Evolutionary conservation across 2,797 vertebrate species (phyloP), one percentile per base, ranked within the genome.

Genomic region (Sandelia bainsii): DNA sequence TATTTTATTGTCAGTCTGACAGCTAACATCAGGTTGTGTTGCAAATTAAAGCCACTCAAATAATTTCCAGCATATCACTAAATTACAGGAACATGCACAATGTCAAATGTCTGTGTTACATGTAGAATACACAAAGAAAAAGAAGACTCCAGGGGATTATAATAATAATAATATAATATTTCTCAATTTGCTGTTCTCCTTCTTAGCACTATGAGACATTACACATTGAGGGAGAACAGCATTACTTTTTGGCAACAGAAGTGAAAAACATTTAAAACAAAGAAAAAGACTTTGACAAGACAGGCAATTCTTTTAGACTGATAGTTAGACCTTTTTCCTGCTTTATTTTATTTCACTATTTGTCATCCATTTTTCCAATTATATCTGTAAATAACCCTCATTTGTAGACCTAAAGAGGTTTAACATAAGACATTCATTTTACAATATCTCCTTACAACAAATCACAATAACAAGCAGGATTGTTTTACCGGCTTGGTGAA

Each of bases 141-240:
- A 39, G 37, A 60, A 13, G 48, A 57, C 56, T 60, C 49, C 49
- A 9, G 45, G 45, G 44, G 16, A 73, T 61, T 58, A 64, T 25
- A 63, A 75, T 54, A 23, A 16, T n/a, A n/a, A n/a, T n/a, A n/a
- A n/a, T n/a, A n/a, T n/a, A n/a, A n/a, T n/a, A n/a, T 42, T 46
- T 72, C n/a, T 79, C 54, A 29, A n/a, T 66, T 53, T 60, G 16
- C 40, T 62, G 48, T 72, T 81, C 23, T 50, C 37, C 68, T 56
- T 50, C 46, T 70, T 69, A 77, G 79, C 79, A 82, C 81, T 80
- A 66, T 57, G 32, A 51, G 63, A 20, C 44, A 44, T 70, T 57
- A 20, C 14, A 61, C 57, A 32, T 50, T 37, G 8, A 34, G n/a
- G 57, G 32, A 46, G 58, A 83, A 69, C 53, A 53, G 34, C 22